These are phyloP conservation scores for Crematogaster levior DNA, from an alignment of 2,888 invertebrate species.

Conservation along the genomic window DNA sequence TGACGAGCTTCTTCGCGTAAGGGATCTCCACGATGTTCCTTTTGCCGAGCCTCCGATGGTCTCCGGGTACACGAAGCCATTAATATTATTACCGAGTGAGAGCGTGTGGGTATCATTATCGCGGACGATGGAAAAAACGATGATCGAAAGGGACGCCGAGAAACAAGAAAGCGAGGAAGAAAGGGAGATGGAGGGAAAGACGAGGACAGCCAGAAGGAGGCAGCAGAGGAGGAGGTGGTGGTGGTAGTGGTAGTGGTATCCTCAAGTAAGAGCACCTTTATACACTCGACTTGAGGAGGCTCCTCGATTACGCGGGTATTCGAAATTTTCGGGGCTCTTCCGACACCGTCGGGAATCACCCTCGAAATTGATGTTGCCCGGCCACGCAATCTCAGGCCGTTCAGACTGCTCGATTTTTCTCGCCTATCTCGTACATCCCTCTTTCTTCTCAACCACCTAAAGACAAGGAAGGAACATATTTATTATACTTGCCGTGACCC, in stretches of 20 bases:
- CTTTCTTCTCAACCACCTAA: constrained; percentile 30
- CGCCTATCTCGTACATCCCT: constrained; percentile 52
- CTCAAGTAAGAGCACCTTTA: constrained; percentile 38
- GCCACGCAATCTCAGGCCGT: constrained; percentile 65
- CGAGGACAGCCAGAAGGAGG: neutral
- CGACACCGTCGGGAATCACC: constrained; percentile 66
- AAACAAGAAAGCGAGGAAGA: constrained; percentile 44
- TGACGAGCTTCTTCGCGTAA: constrained; percentile 46
- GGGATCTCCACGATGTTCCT: constrained; percentile 45
- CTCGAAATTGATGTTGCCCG: constrained; percentile 69
- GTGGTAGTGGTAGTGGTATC: constrained; percentile 46
- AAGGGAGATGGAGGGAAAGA: neutral
- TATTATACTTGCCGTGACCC: constrained; percentile 71
- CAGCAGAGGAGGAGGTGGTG: constrained; percentile 25
- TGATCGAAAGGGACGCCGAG: constrained; percentile 49
- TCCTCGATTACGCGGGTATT: constrained; percentile 69
- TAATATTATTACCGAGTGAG: constrained; percentile 72
- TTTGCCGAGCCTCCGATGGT: constrained; percentile 50
- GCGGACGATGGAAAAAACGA: constrained; percentile 56
- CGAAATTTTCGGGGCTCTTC: constrained; percentile 63
- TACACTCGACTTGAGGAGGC: constrained; percentile 56
- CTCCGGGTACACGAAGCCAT: constrained; percentile 65
- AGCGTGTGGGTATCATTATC: constrained; percentile 71
- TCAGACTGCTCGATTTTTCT: constrained; percentile 70
- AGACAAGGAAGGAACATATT: constrained; percentile 60